Base-by-base conservation (phyloP, 1,140 invertebrate genomes). In the Acromyrmex heyeri region DNA sequence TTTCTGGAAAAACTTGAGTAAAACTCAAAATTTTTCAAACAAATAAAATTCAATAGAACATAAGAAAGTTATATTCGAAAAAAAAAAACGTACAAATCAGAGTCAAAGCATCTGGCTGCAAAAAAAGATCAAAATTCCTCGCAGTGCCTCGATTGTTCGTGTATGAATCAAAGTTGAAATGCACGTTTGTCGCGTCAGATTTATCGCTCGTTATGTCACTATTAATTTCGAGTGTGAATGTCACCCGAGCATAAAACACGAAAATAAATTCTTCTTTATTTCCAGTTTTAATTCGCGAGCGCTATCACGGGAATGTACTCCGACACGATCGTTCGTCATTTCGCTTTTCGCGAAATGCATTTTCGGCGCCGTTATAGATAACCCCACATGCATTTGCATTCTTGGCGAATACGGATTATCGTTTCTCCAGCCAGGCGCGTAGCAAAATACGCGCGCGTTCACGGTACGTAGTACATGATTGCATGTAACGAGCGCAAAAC, bases 401-500 rank as follows among this genome's bases (percentile, higher is more conserved):
- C 72, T 44, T 48, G 24, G 57, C 64, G 73, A 69, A 38, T 34
- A 38, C 53, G 86, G 76, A 27, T 59, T 85, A 72, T 88, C 72
- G 67, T 79, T 57, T 75, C 55, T 61, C 64, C 50, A 21, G 64
- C n/a, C 21, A 61, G 50, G 14, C 61, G 38, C 61, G 72, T 61
- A 38, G 83, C 64, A 59, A 88, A 88, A 82, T 87, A 87, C 69
- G 67, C 48, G 78, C 70, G 50, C 55, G 85, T 89, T 86, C 57
- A 88, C 81, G 72, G 64, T 69, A 34, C 34, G 75, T 87, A 77
- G 77, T 64, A 53, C 77, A 73, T 88, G 83, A 88, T 88, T 44
- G 72, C 55, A 62, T 55, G 53, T 90, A 91, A 88, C 81, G 79
- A 91, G 86, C 90, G 86, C 86, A 91, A 87, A 91, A 92, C 87